These are phyloP conservation scores for Megastigmus dorsalis DNA, from an alignment of 2,888 invertebrate genomes.

Conservation along the genomic window DNA sequence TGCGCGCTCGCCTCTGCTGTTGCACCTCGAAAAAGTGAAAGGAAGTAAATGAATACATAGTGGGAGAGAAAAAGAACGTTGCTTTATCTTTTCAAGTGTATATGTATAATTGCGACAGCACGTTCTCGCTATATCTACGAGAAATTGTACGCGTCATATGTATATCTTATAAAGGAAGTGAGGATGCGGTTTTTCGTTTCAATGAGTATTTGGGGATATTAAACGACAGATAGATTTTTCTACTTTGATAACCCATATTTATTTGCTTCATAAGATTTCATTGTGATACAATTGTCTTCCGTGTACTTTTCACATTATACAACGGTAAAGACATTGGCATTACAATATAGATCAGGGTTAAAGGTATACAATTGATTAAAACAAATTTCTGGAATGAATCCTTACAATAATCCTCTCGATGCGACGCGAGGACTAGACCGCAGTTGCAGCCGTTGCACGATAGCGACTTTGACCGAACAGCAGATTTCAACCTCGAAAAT, in stretches of 20 bases:
- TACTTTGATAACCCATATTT: slow-evolving; percentile 51
- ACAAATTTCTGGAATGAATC: slow-evolving; percentile 51
- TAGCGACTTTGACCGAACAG: not conserved
- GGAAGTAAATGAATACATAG: slow-evolving; percentile 43
- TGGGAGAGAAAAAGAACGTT: slow-evolving; percentile 33
- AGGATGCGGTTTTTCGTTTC: not conserved
- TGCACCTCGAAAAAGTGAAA: slow-evolving; percentile 49
- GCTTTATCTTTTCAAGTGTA: slow-evolving; percentile 35
- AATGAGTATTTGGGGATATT: not conserved
- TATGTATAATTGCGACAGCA: slow-evolving; percentile 13
- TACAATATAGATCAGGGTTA: slow-evolving; percentile 48
- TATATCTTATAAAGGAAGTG: not conserved
- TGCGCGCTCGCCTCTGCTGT: not conserved
- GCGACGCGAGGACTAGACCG: not conserved
- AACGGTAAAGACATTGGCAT: slow-evolving; percentile 14
- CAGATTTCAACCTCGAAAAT: slow-evolving; percentile 4
- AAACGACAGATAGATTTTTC: not conserved
- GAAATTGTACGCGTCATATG: not conserved
- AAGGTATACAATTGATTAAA: slow-evolving; percentile 50
- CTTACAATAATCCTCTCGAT: slow-evolving; percentile 19
- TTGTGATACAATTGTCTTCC: slow-evolving; percentile 36
- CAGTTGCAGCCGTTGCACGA: not conserved
- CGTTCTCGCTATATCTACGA: not conserved
- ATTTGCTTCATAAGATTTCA: slow-evolving; percentile 48
- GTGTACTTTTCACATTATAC: not conserved